Base-by-base conservation (phyloP, 2,797 vertebrate genomes). In the Danio jaintianensis region DNA sequence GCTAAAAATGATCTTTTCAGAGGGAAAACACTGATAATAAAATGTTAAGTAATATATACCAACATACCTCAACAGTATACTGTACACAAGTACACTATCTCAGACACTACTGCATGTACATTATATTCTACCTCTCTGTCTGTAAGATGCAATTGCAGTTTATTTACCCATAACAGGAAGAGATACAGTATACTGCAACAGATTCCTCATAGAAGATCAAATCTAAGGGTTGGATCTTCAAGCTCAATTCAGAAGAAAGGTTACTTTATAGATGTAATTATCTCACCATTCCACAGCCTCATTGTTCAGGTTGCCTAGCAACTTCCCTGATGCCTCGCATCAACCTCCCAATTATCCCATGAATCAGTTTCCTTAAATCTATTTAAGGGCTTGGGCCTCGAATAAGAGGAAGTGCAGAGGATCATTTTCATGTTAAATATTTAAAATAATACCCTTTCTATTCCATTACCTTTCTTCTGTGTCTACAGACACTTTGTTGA, bases 231-330 rank as follows among this genome's bases (percentile, higher is more conserved):
- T 40, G 20, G 6, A 45, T 67, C 40, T 15, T 55, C 55, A 4
- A 53, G n/a, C 59, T 42, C 16, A 75, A 52, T 13, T 61, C 61
- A 64, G 13, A 75, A 53, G 47, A 29, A 62, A 59, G 15, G 11
- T 43, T 66, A 55, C 74, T 9, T 43, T 42, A 66, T 75, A 53
- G 64, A 53, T 53, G 56, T n/a, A 59, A 71, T 71, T 62, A 71
- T 69, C 66, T 15, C 45, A 69, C 36, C 52, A 16, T 29, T 70
- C 53, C 29, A 53, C 64, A 22, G 12, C 16, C 18, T 38, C 42
- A 36, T 48, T 64, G 48, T 77, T 82, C 75, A 20, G 56, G 82
- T 84, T 84, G 86, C 84, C 67, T 74, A 78, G 83, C 82, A 87
- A 84, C 82, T 58, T 71, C 18, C 40, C 59, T 56, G 20, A 50